Percentiles rank a stretch among this genome's conserved stretches.
Conservation (phyloP, 2,797 vertebrate species). For the Acanthornis magna region DNA sequence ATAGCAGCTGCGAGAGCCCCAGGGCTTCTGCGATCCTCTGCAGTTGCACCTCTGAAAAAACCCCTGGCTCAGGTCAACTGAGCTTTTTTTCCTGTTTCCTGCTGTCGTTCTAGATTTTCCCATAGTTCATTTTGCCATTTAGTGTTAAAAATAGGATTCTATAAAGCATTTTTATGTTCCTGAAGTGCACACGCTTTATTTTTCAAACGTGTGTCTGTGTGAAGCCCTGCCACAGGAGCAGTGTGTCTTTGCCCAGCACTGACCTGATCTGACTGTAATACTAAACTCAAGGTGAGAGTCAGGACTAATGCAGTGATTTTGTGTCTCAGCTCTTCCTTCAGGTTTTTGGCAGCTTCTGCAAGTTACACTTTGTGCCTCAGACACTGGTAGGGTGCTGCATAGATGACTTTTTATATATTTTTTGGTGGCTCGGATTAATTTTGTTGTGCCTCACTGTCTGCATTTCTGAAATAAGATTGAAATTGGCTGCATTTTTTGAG, state of each 20-base stretch:
- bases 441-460: background rate
- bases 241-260: background rate
- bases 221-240: background rate
- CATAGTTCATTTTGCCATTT: background rate
- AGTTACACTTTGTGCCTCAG: background rate
- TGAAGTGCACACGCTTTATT: background rate
- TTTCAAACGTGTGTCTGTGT: background rate
- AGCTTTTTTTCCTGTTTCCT: background rate
- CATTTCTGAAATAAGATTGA: background rate
- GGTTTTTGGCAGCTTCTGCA: background rate
- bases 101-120: background rate
- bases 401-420: background rate
- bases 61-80: background rate
- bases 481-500: background rate
- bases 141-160: constrained; percentile 31
- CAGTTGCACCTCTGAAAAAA: background rate
- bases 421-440: background rate
- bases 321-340: background rate
- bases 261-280: background rate
- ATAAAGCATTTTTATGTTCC: background rate
- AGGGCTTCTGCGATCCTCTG: background rate
- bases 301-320: background rate
- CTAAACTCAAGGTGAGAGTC: background rate
- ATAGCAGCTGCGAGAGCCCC: background rate
- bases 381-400: background rate